Conservation (phyloP, 2,888 invertebrate species). For the Drosophila meridiana region DNA sequence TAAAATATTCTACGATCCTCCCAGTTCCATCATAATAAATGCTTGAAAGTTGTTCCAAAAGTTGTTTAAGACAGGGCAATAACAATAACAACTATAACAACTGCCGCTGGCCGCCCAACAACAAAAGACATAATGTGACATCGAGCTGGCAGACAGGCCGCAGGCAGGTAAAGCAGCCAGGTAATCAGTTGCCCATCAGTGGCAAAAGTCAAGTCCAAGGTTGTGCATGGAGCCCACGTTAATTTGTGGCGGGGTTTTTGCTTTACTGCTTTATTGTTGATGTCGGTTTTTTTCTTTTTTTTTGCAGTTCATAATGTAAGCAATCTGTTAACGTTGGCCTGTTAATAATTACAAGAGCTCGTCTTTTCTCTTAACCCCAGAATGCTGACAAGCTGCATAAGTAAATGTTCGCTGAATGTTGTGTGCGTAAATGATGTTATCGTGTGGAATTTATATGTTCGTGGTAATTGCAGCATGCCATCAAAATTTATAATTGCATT, state of each 20-base stretch:
- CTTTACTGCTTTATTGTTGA: conserved; percentile 28
- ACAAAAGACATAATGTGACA: conserved; percentile 50
- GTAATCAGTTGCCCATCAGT: conserved; percentile 38
- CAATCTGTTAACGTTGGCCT: conserved; percentile 44
- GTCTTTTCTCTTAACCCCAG: conserved; percentile 8
- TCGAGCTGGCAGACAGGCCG: conserved; percentile 17
- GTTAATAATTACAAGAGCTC: conserved; percentile 41
- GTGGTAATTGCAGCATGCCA: background rate
- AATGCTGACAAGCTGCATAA: background rate
- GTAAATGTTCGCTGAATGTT: background rate
- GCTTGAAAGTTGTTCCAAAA: conserved; percentile 74
- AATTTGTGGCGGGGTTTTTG: conserved; percentile 23
- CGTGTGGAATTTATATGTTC: background rate
- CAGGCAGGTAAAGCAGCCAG: conserved; percentile 20
- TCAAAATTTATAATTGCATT: background rate
- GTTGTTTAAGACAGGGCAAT: conserved; percentile 44
- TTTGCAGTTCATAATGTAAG: conserved; percentile 23
- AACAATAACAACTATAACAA: conserved; percentile 32
- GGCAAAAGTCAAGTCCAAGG: conserved; percentile 73
- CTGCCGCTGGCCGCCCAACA: conserved; percentile 17
- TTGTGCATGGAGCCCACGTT: conserved; percentile 37
- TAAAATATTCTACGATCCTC: conserved; percentile 32
- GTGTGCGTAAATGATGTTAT: background rate
- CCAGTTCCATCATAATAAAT: conserved; percentile 40
- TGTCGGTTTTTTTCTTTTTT: conserved; percentile 9